phyloP scores from a whole-genome alignment of 1,140 invertebrate species.

The Scaptomyza montana region DNA sequence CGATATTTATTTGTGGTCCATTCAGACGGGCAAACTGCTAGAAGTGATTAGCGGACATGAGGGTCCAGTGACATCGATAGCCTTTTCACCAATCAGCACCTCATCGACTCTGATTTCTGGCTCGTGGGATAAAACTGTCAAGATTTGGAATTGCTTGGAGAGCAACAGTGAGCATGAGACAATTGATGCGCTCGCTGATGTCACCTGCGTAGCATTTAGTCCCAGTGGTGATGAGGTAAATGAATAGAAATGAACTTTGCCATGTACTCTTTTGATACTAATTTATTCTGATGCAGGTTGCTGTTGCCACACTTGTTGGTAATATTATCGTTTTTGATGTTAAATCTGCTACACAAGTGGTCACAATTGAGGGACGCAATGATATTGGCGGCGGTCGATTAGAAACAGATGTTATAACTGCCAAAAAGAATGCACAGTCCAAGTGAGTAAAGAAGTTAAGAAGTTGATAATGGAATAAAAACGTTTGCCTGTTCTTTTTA shows the following conservation, averaged over 20 bases:
- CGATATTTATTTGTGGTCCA: conserved; percentile 97
- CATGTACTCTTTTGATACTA: background rate
- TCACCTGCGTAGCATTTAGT: conserved; percentile 91
- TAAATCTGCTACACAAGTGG: conserved; percentile 88
- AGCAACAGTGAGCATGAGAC: conserved; percentile 92
- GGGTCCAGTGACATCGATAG: conserved; percentile 93
- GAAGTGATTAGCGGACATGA: conserved; percentile 97
- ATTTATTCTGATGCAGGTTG: conserved; percentile 85
- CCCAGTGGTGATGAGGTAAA: conserved; percentile 93
- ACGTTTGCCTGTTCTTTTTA: conserved; percentile 79
- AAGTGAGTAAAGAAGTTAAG: conserved; percentile 87
- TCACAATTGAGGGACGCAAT: conserved; percentile 93
- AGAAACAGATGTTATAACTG: conserved; percentile 94
- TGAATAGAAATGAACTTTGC: background rate
- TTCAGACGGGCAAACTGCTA: conserved; percentile 94
- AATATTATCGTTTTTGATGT: conserved; percentile 94
- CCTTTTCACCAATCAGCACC: conserved; percentile 90
- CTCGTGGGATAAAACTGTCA: conserved; percentile 97
- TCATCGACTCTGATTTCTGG: conserved; percentile 92
- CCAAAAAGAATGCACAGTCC: conserved; percentile 91
- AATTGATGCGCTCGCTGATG: conserved; percentile 91
- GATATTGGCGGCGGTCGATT: conserved; percentile 93
- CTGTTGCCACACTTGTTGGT: conserved; percentile 95
- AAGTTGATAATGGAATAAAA: conserved; percentile 18
- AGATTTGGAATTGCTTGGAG: conserved; percentile 95